Evolutionary conservation across 2,113 vertebrate genomes (phyloP).

Genomic region (Lichenostomus cassidix): DNA sequence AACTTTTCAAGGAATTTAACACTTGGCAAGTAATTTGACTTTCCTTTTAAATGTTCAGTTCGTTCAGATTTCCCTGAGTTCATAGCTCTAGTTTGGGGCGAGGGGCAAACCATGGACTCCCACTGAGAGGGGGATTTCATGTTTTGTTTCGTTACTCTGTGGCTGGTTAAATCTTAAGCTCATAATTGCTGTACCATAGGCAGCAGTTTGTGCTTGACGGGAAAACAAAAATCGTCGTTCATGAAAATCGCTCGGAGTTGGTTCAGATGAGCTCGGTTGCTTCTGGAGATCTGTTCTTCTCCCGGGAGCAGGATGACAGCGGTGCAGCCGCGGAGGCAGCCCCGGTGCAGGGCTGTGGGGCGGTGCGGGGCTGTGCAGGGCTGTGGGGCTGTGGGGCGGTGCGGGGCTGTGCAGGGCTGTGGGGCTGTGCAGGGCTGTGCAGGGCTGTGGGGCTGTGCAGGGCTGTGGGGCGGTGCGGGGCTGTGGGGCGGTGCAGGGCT

Average conservation of each 20-base stretch:
- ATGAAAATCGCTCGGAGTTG: not conserved
- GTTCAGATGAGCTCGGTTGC: not conserved
- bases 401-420: too few species aligned
- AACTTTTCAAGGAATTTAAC: not conserved
- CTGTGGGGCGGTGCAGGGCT: too few species aligned
- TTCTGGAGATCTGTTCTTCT: not conserved
- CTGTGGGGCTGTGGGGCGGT: not conserved
- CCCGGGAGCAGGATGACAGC: accelerated
- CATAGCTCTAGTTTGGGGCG: not conserved
- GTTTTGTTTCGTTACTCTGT: not conserved
- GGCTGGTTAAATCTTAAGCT: not conserved
- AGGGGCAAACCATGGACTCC: not conserved
- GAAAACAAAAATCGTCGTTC: accelerated
- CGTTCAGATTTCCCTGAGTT: not conserved
- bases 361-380: too few species aligned
- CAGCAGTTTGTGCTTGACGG: not conserved
- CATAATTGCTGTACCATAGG: too few species aligned
- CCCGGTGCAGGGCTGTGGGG: accelerated
- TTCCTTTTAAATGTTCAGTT: not conserved
- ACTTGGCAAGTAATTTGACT: not conserved
- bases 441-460: too few species aligned
- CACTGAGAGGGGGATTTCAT: not conserved
- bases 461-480: too few species aligned
- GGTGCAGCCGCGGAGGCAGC: not conserved
- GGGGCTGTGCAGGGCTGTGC: too few species aligned